Base-by-base conservation (phyloP, 2,888 invertebrate species). In the Hoplodrina ambigua region DNA sequence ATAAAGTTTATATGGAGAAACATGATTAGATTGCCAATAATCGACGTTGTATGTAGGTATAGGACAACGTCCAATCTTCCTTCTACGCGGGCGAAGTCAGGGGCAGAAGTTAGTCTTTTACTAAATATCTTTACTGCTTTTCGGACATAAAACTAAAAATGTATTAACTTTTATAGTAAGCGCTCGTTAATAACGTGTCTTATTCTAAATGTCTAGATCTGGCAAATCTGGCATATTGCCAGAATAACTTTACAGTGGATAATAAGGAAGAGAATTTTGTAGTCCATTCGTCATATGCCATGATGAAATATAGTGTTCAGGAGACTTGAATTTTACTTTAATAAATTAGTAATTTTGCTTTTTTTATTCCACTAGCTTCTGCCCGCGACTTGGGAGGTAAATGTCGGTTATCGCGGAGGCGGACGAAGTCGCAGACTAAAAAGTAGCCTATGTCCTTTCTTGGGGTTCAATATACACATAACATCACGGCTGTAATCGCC, bases 211-310 rank as follows among this genome's bases (percentile, higher is more conserved):
- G 69, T 65, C 71, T 50, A 53, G 33, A 68, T 61, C n/a, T n/a
- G n/a, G n/a, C n/a, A n/a, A n/a, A n/a, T 56, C 33, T 84, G 81
- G 84, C 78, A 53, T 52, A 33, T 20, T 13, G 69, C 81, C 81
- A 81, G 37, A 44, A 56, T 61, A 72, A 59, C 37, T 66, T 74
- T 17, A 57, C 41, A 58, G 44, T 46, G 46, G 17, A 46, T 59
- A 64, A 53, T 58, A 74, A 65, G 62, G 58, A 70, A 71, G 69
- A 58, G 71, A 82, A 80, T 81, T n/a, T 78, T 75, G 64, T 68
- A 66, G 73, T 71, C 64, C 69, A 79, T 85, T 80, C 72, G 37
- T 73, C 72, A 74, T 68, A 69, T 75, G 74, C 49, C 59, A 68
- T 63, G 62, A 74, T 74, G 74, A 81, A 65, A 81, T 77, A 71